Evolutionary conservation across 2,113 vertebrate genomes (phyloP).

Genomic region (Acrocephalus arundinaceus): DNA sequence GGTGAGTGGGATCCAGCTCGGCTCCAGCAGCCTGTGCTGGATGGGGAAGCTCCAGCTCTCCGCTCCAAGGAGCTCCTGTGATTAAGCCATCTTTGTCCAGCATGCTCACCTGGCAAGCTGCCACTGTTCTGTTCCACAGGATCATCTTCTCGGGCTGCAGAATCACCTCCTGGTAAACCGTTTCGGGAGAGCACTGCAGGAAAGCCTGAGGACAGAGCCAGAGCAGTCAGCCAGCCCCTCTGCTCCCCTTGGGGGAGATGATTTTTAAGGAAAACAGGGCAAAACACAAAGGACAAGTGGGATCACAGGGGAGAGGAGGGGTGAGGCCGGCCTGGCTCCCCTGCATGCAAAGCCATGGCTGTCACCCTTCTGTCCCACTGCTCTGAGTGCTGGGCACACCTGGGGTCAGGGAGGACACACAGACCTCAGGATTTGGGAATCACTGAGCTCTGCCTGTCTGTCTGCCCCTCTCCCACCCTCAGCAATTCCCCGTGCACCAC

Average conservation of each 20-base stretch:
- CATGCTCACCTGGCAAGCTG: slow-evolving; percentile 87
- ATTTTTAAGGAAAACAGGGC: neutral
- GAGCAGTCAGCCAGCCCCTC: neutral
- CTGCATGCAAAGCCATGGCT: neutral
- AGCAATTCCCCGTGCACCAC: fast-evolving
- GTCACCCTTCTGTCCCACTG: neutral
- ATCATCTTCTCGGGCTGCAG: slow-evolving; percentile 95
- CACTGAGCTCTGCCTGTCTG: neutral
- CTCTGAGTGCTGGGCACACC: neutral
- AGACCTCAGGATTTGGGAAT: neutral
- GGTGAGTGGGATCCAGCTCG: neutral
- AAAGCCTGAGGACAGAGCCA: slow-evolving; percentile 77
- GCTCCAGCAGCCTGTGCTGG: slow-evolving; percentile 24
- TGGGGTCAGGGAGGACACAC: neutral
- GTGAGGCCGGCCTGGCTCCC: neutral
- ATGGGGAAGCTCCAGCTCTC: slow-evolving; percentile 27
- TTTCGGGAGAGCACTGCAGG: slow-evolving; percentile 90
- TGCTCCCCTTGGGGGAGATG: neutral
- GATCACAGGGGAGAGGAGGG: neutral
- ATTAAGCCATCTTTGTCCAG: slow-evolving; percentile 67
- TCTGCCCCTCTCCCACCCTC: neutral
- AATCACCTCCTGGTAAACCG: slow-evolving; percentile 95
- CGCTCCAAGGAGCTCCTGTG: slow-evolving; percentile 63
- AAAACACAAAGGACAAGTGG: neutral
- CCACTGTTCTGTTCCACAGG: slow-evolving; percentile 92